Evolutionary conservation across 1,140 invertebrate genomes (phyloP), one percentile per base, ranked within the genome.

Genomic region (Reticulitermes speratus): DNA sequence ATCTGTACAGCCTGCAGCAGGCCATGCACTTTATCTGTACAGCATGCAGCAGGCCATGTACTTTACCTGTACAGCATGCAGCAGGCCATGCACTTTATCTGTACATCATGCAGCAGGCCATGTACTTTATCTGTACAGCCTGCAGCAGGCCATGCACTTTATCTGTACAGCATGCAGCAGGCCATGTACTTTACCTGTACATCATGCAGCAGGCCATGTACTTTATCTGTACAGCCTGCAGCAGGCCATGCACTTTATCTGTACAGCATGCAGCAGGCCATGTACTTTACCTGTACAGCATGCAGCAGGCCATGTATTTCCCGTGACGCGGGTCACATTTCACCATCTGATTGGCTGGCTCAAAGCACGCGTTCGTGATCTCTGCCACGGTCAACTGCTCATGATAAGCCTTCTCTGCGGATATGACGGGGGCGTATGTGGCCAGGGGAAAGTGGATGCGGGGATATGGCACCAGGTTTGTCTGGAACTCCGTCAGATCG

Each of bases 291-390:
- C 65, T 75, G 91, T 96, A 96, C 90, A 96, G 90, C 93, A 96
- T 95, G 92, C 95, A 94, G 92, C 96, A 96, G 45, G 90, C 65
- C 65, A 75, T 75, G 65, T 75, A 75, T 9, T 75, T 75, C 8
- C 65, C 65, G 14, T 96, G 95, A 88, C 96, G 93, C 16, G 97
- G 96, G 90, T 97, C 96, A 91, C 96, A 97, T 91, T 97, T 97
- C n/a, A 97, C 96, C 96, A 97, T 97, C 93, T 97, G 96, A 92
- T 97, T 97, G 89, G 95, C 94, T 59, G 96, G 95, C 90, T 97
- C 96, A 91, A 97, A 97, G 91, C 96, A 97, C 25, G 93, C 92
- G 87, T 94, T 95, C 82, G 95, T 96, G 85, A 95, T 94, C 89
- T 95, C 94, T 45, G 92, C 90, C 25, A 95, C 92, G 19, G 91